Conservation (phyloP, 2,797 vertebrate species). For the Choloepus didactylus region DNA sequence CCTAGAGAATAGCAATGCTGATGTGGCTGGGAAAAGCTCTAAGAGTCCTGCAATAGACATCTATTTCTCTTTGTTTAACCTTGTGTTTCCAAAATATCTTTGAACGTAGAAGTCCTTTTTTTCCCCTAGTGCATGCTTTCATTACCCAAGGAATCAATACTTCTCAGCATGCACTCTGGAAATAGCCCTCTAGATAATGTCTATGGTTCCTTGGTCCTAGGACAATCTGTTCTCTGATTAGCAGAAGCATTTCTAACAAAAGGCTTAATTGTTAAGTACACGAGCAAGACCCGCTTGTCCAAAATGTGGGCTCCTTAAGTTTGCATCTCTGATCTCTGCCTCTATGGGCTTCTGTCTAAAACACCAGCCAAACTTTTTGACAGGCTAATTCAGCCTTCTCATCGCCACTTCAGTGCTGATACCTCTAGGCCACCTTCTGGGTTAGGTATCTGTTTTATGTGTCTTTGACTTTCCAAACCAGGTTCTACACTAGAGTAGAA, state of each 20-base stretch:
- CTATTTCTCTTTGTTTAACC: neutral
- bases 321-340: neutral
- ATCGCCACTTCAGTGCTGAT: neutral
- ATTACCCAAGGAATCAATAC: neutral
- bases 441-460: neutral
- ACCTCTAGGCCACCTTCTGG: neutral
- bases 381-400: neutral
- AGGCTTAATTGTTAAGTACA: neutral
- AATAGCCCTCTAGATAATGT: neutral
- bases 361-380: neutral
- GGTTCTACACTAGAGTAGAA: constrained; percentile 1
- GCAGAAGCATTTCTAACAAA: neutral
- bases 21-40: neutral
- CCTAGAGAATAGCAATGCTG: neutral
- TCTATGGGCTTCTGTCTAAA: neutral
- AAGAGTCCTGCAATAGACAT: neutral
- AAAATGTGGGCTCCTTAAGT: neutral
- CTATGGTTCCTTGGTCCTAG: neutral
- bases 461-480: constrained; percentile 35
- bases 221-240: neutral
- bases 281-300: neutral
- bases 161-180: neutral
- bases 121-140: neutral
- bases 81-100: neutral
- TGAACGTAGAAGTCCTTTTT: neutral